Base-by-base conservation (phyloP, 2,113 vertebrate species). In the Guaruba guarouba region DNA sequence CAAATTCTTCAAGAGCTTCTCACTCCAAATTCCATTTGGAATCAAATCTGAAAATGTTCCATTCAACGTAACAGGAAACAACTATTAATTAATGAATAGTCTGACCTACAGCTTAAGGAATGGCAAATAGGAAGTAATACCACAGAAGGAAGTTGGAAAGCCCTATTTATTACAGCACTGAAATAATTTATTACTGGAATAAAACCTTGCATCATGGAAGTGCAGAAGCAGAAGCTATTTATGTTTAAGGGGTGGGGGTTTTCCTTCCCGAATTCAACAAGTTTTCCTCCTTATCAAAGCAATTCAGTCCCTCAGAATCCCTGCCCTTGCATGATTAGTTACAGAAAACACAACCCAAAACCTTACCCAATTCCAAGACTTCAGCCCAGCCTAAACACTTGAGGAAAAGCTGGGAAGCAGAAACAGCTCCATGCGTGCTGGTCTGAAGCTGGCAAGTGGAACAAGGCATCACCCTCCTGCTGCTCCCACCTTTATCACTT, bases 371-470 rank as follows among this genome's bases (percentile, higher is more conserved):
- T 31, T 54, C 39, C 35, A 64, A 22, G 39, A 17, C 10, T 78
- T 27, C 17, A 48, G n/a, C 70, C 31, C 66, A 75, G 29, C 17
- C 54, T 31, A 2, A 81, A 17, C 22, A 13, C 23, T 35, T 24
- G 0, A 37, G 46, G 62, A 75, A 29, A 25, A 7, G 35, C 55
- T 13, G 18, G 5, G 23, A n/a, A 33, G 68, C 46, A 88, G 33
- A 41, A 67, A 41, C 1, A 27, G 29, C 37, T n/a, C 51, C 24
- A 27, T 14, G 23, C 2, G 0, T 2, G 0, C 6, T 2, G 14
- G 2, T 6, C 48, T 39, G 55, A 31, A 35, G 55, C 0, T 61
- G 77, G 62, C 29, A 57, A 59, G 33, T 1, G 7, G 49, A 49
- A 49, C 9, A 24, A 57, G 52, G 46, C 5, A 2, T 11, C 4